Base-by-base conservation (phyloP, 1,140 invertebrate species). In the Vollenhovia emeryi region DNA sequence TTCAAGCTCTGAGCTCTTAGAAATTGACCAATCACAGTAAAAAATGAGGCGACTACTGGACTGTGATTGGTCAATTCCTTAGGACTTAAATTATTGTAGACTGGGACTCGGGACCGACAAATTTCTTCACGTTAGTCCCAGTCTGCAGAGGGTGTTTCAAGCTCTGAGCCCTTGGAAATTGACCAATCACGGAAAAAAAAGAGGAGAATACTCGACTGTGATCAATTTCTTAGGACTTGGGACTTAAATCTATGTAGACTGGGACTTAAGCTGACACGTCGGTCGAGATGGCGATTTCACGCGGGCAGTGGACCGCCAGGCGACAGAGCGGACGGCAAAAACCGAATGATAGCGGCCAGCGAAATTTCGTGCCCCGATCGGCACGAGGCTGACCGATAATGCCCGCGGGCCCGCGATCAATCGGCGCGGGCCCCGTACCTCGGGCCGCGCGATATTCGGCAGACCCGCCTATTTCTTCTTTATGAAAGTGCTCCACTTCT, bases 401-500 rank as follows among this genome's bases (percentile, higher is more conserved):
- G 50, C 71, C 88, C 68, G 30, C 59, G 30, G 86, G 69, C 74
- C n/a, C 48, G 68, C 68, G 36, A 87, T 83, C 82, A 78, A 87
- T 87, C 43, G 74, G 48, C 45, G 43, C 74, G 76, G 30, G 40
- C 87, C 75, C 3, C 27, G n/a, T n/a, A n/a, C n/a, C n/a, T n/a
- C 33, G 3, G 45, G 5, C 9, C 62, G 21, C 43, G 60, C 36
- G 66, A 64, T 36, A 76, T 84, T 89, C 68, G 64, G 24, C 3
- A 48, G 83, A 79, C 73, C 88, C 69, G 52, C 84, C 84, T 88
- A 90, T 90, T 66, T 87, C 59, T 89, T 79, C 89, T 88, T 88
- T 90, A 90, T 88, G 89, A 90, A 90, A 90, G 89, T 88, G 88
- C 86, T 90, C 88, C 79, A 90, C 86, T 90, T 90, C 80, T 60